These are phyloP conservation scores for Mycalesis mineus DNA, from an alignment of 2,888 invertebrate genomes.

Conservation along the genomic window DNA sequence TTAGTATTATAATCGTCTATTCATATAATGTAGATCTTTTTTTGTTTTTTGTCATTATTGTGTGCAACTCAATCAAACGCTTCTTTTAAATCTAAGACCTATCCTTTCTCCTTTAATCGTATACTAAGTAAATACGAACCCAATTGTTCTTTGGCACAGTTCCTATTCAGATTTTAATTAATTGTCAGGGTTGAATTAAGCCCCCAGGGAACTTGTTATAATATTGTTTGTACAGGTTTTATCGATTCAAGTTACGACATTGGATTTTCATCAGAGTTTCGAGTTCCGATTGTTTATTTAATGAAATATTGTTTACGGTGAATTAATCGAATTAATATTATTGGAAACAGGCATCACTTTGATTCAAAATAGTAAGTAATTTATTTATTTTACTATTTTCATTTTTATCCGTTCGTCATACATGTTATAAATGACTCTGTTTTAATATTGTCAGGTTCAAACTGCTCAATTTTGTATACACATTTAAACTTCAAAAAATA, in stretches of 20 bases:
- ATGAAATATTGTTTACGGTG: conserved; percentile 1
- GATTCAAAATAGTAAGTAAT: no score
- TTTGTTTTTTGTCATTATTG: no score
- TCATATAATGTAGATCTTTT: no score
- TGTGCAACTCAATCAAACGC: conserved; percentile 7
- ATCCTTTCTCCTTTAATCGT: conserved; percentile 22
- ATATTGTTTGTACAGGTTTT: conserved; percentile 63
- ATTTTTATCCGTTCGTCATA: no score
- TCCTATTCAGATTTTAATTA: conserved; percentile 62
- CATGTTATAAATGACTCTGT: no score
- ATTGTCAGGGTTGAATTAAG: conserved; percentile 66
- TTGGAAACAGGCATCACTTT: no score
- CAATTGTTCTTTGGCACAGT: conserved; percentile 49
- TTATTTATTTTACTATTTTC: no score
- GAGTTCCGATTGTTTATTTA: conserved; percentile 18
- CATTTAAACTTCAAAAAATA: no score
- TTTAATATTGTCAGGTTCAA: no score
- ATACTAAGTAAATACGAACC: conserved; percentile 47
- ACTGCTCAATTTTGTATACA: no score
- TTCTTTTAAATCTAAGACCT: conserved; percentile 13
- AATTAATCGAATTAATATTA: not conserved
- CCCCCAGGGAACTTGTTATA: conserved; percentile 59
- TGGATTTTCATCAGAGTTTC: conserved; percentile 25
- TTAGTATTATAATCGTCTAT: no score
- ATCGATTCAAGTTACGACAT: conserved; percentile 24